Percentiles rank a stretch among this genome's conserved stretches.
Conservation (phyloP, 2,113 vertebrate genomes). For the Sprattus sprattus region DNA sequence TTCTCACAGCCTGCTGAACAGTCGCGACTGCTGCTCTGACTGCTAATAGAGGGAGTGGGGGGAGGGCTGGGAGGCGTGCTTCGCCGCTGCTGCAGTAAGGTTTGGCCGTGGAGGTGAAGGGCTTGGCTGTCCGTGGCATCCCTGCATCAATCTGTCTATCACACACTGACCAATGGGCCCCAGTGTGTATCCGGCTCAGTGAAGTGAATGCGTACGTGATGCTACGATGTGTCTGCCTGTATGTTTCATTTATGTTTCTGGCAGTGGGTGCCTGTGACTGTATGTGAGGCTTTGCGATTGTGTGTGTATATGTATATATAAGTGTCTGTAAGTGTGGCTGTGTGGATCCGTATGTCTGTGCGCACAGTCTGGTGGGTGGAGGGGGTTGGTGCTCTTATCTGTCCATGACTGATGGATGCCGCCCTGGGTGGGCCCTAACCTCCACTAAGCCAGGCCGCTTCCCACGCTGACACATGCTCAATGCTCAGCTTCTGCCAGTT, state of each 20-base stretch:
- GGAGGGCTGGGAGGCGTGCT: neutral
- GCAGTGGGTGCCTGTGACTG: neutral
- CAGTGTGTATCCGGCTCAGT: neutral
- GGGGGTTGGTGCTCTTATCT: neutral
- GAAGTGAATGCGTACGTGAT: neutral
- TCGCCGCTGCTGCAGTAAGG: neutral
- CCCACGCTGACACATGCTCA: neutral
- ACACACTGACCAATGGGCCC: neutral
- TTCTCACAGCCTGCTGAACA: conserved; percentile 2
- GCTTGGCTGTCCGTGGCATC: neutral
- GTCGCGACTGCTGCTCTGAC: neutral
- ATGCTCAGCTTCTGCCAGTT: conserved; percentile 6
- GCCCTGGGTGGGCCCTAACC: conserved; percentile 7
- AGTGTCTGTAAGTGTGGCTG: conserved; percentile 5
- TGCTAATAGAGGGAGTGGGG: neutral
- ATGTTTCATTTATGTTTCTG: neutral
- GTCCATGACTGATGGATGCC: conserved; percentile 8
- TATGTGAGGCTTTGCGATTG: neutral
- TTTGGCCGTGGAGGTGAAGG: neutral
- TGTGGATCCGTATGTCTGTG: neutral
- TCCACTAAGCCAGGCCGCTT: neutral
- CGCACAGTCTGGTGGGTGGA: neutral
- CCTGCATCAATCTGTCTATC: neutral
- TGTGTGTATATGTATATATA: neutral
- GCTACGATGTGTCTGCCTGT: neutral